Evolutionary conservation across 2,888 invertebrate species (phyloP).

Genomic region (Melanotus villosus): DNA sequence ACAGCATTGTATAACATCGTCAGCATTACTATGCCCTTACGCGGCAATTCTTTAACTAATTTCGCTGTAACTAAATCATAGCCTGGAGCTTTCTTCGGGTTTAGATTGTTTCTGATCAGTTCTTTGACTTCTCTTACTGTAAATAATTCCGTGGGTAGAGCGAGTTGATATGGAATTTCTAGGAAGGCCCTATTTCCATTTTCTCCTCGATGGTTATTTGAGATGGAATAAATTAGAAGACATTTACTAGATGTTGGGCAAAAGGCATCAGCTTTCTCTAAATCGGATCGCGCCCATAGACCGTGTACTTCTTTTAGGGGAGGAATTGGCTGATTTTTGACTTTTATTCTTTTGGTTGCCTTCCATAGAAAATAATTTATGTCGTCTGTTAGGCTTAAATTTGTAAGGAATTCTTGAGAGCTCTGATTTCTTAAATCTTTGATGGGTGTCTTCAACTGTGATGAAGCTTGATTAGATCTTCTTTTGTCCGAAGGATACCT

Average conservation of each 20-base stretch:
- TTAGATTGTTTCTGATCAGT: too few relatives aligned
- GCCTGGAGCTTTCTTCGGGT: too few relatives aligned
- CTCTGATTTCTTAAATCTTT: slow-evolving; percentile 1
- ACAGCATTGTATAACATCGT: too few relatives aligned
- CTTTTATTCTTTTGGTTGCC: too few relatives aligned
- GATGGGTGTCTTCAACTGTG: background rate
- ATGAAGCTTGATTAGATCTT: slow-evolving; percentile 1
- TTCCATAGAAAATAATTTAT: slow-evolving; percentile 11
- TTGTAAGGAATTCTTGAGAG: slow-evolving; percentile 8
- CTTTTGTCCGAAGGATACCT: slow-evolving; percentile 16
- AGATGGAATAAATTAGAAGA: too few relatives aligned
- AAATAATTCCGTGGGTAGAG: background rate
- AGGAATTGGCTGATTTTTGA: too few relatives aligned
- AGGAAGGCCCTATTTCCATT: background rate
- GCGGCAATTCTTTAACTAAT: too few relatives aligned
- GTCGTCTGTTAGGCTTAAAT: slow-evolving; percentile 2
- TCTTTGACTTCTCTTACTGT: too few relatives aligned
- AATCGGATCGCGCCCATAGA: background rate
- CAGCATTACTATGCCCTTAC: too few relatives aligned
- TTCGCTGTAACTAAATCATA: too few relatives aligned
- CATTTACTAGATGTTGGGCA: too few relatives aligned
- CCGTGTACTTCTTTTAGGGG: background rate
- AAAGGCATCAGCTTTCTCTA: background rate
- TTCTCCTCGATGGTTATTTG: too few relatives aligned
- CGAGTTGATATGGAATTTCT: background rate